phyloP scores from a whole-genome alignment of 2,888 invertebrate genomes.

The Orthonychiurus folsomi region DNA sequence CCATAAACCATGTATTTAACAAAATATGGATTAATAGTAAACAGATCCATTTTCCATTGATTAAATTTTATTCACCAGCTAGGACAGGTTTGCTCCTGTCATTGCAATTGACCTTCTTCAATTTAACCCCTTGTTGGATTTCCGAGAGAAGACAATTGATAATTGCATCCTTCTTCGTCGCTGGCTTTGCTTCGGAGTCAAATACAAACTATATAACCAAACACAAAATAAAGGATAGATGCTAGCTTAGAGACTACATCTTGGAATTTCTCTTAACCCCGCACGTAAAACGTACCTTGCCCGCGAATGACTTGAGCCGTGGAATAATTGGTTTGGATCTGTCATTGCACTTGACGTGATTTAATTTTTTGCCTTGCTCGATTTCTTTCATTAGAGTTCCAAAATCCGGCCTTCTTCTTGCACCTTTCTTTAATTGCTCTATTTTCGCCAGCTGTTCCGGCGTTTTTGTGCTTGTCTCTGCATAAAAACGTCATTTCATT shows the following conservation, averaged over 20 bases:
- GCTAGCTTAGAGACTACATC: too few species aligned
- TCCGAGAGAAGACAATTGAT: slow-evolving; percentile 38
- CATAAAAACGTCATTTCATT: slow-evolving; percentile 24
- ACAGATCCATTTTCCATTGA: too few species aligned
- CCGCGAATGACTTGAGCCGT: slow-evolving; percentile 41
- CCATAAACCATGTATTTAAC: slow-evolving; percentile 4
- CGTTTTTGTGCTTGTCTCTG: slow-evolving; percentile 20
- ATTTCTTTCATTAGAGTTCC: slow-evolving; percentile 84
- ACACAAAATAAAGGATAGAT: too few species aligned
- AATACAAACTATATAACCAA: slow-evolving; percentile 28
- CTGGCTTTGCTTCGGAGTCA: slow-evolving; percentile 39
- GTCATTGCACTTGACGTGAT: slow-evolving; percentile 77
- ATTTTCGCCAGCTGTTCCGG: slow-evolving; percentile 52
- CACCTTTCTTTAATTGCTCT: slow-evolving; percentile 63
- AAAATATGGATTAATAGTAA: slow-evolving; percentile 10
- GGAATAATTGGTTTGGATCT: slow-evolving; percentile 54
- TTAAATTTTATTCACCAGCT: slow-evolving; percentile 56
- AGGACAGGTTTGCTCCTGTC: slow-evolving; percentile 78
- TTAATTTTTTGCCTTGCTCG: slow-evolving; percentile 58
- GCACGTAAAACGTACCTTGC: too few species aligned
- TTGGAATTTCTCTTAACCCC: too few species aligned
- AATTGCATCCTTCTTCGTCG: slow-evolving; percentile 35
- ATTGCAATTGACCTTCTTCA: slow-evolving; percentile 69
- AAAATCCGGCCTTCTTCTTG: slow-evolving; percentile 78
- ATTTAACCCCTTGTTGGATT: slow-evolving; percentile 64